These are phyloP conservation scores for Gallinago undulata DNA, from an alignment of 2,113 vertebrate species.

Conservation along the genomic window DNA sequence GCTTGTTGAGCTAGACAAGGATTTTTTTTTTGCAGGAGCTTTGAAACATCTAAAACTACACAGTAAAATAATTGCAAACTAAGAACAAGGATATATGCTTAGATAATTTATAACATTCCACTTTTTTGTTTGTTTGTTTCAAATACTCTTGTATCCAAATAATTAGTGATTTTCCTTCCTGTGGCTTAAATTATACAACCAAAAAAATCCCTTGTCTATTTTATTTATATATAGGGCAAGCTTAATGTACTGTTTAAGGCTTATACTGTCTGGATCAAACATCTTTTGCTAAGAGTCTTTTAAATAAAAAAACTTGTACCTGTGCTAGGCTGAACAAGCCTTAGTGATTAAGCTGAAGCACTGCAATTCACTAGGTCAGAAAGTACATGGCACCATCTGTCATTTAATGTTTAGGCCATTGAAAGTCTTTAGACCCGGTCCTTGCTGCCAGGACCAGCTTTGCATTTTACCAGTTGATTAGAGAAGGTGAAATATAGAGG, in stretches of 20 bases:
- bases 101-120: background rate
- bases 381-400: background rate
- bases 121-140: background rate
- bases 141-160: background rate
- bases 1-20: background rate
- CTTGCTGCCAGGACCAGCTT: background rate
- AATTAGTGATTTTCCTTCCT: background rate
- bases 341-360: background rate
- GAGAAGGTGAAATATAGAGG: background rate
- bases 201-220: background rate
- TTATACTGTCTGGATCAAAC: background rate
- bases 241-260: background rate
- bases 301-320: background rate
- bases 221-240: background rate
- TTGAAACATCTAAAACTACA: background rate
- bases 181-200: background rate
- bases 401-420: background rate
- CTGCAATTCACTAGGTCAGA: background rate
- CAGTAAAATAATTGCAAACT: background rate
- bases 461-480: background rate
- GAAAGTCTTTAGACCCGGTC: background rate
- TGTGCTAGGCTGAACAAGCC: background rate
- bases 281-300: background rate
- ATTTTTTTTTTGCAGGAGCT: background rate
- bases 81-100: background rate